Conservation (phyloP, 1,140 invertebrate species). For the Meloidogyne chitwoodi region DNA sequence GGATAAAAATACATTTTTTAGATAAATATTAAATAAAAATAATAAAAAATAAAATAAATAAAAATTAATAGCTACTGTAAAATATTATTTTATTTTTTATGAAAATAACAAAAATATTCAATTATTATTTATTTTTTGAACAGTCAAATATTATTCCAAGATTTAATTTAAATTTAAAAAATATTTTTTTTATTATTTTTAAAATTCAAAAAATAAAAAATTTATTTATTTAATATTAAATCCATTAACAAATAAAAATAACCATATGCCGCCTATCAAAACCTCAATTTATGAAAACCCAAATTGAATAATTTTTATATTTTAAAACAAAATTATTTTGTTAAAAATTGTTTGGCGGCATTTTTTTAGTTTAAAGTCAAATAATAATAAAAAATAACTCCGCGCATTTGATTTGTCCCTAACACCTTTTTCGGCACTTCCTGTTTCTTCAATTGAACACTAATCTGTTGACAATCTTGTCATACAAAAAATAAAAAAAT, state of each 20-base stretch:
- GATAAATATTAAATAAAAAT: neutral
- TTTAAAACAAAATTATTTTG: neutral
- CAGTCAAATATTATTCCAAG: no score
- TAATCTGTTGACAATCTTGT: neutral
- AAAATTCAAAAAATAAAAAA: neutral
- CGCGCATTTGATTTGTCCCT: neutral
- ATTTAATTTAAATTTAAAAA: no score
- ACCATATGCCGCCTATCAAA: neutral
- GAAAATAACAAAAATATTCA: no score
- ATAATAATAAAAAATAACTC: neutral
- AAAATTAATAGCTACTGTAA: no score
- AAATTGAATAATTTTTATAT: neutral
- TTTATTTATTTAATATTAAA: neutral
- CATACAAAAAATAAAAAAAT: neutral
- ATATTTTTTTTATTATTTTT: no score
- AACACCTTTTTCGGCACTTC: neutral
- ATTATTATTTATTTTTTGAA: no score
- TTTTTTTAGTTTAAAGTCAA: neutral
- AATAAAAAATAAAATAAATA: neutral
- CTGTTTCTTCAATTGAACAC: neutral
- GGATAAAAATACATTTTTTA: neutral
- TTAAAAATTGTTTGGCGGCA: neutral
- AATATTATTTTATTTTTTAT: no score
- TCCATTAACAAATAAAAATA: neutral
- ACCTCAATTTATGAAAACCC: neutral